Evolutionary conservation across 2,797 vertebrate species (phyloP), one percentile per base, ranked within the genome.

Genomic region (Alfaro cultratus): DNA sequence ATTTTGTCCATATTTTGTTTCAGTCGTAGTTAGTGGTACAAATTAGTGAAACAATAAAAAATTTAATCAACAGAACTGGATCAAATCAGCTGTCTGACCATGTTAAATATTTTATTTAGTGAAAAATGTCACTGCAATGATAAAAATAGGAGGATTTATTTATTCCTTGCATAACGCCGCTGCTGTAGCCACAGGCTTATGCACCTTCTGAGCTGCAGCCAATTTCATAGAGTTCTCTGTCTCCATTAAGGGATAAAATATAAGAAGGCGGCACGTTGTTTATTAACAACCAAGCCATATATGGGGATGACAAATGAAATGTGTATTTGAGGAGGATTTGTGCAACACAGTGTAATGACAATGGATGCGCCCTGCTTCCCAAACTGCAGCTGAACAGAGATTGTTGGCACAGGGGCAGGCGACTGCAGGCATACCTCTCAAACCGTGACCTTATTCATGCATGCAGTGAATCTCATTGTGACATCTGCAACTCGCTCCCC

Each of bases 371-470:
- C 89, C 78, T 31, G 81, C 81, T 80, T 71, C 73, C 53, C 78
- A 73, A 83, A 84, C 87, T 80, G 12, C 81, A 77, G 83, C 86
- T 77, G 88, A 92, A 88, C 87, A 87, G 85, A 92, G 88, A 92
- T 82, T 90, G 93, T 84, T 90, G 90, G 87, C 89, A 91, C 89
- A 88, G 89, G 83, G 79, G 86, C 90, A 87, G 75, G 83, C 82
- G 62, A 93, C 91, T 94, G 91, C 85, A 88, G 88, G 88, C 92
- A 89, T 92, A 90, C 88, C 88, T 94, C 91, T 93, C 89, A 92
- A 91, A 92, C 81, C 87, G 49, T 93, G 92, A 91, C 91, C 90
- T 94, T 93, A 92, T 94, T 95, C 91, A 92, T 90, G 91, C 89
- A 89, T 91, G 87, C 89, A 80, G 83, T 84, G 83, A 90, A 92